Percentiles rank a stretch among this genome's conserved stretches.
phyloP scores from a whole-genome alignment of 2,888 invertebrate genomes.

The Tetropium fuscum region DNA sequence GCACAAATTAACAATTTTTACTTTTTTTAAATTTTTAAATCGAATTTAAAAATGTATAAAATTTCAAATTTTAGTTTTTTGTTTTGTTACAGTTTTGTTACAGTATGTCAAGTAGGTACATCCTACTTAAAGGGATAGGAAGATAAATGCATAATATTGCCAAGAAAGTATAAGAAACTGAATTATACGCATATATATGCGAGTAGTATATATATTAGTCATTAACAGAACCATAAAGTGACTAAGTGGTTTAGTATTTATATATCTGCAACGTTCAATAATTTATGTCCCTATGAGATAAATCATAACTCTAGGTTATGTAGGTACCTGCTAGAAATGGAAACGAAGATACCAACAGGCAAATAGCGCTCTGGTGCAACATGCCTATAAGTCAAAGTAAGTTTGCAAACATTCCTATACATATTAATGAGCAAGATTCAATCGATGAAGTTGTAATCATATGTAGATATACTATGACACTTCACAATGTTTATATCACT shows the following conservation, averaged over 20 bases:
- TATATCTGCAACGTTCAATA: slow-evolving; percentile 31
- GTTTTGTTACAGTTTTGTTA: neutral
- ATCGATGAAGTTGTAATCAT: slow-evolving; percentile 55
- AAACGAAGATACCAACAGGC: slow-evolving; percentile 21
- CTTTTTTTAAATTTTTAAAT: neutral
- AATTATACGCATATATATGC: neutral
- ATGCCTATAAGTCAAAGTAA: slow-evolving; percentile 42
- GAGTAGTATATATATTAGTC: neutral
- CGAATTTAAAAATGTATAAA: neutral
- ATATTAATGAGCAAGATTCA: slow-evolving; percentile 53
- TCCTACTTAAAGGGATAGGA: too few relatives aligned
- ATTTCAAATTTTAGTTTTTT: neutral
- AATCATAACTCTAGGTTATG: slow-evolving; percentile 13
- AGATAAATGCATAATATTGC: too few relatives aligned
- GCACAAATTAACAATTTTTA: too few relatives aligned
- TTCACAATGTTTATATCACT: slow-evolving; percentile 52
- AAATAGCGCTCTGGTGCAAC: slow-evolving; percentile 25
- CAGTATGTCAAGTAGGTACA: too few relatives aligned
- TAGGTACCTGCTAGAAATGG: slow-evolving; percentile 14
- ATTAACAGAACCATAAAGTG: slow-evolving; percentile 9
- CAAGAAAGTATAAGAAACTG: too few relatives aligned
- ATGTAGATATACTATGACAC: slow-evolving; percentile 52
- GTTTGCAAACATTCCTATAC: slow-evolving; percentile 47
- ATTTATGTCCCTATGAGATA: slow-evolving; percentile 30
- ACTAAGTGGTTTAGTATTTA: slow-evolving; percentile 36